These are phyloP conservation scores for Yponomeuta cagnagella DNA, from an alignment of 2,888 invertebrate genomes.

Conservation along the genomic window DNA sequence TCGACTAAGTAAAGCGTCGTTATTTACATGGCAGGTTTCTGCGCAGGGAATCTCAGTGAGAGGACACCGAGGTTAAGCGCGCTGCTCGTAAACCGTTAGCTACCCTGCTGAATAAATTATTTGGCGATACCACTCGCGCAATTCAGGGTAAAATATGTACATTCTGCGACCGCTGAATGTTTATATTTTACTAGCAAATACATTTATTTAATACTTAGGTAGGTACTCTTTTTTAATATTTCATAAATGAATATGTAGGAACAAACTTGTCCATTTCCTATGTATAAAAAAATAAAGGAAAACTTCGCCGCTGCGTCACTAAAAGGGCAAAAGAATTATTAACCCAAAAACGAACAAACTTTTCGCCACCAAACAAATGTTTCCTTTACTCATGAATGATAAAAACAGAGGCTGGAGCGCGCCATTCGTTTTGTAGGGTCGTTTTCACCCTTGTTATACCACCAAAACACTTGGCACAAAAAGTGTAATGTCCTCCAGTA, in stretches of 20 bases:
- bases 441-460: slow-evolving; percentile 74
- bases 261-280: no score
- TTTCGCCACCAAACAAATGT: slow-evolving; percentile 25
- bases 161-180: not conserved
- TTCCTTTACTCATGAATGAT: slow-evolving; percentile 47
- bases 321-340: not conserved
- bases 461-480: slow-evolving; percentile 74
- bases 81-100: slow-evolving; percentile 18
- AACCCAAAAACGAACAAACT: not conserved
- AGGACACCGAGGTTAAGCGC: slow-evolving; percentile 18
- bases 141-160: slow-evolving; percentile 6
- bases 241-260: no score
- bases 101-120: slow-evolving; percentile 22
- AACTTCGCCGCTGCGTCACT: not conserved
- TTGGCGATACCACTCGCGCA: slow-evolving; percentile 16
- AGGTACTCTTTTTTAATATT: no score
- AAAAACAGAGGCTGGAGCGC: slow-evolving; percentile 55
- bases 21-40: slow-evolving; percentile 19
- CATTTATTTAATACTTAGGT: no score
- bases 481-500: slow-evolving; percentile 73
- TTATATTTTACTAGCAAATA: not conserved
- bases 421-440: slow-evolving; percentile 68
- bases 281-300: no score
- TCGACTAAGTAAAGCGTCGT: slow-evolving; percentile 23
- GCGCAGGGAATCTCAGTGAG: slow-evolving; percentile 20